These are phyloP conservation scores for Spodoptera picta DNA, from an alignment of 2,888 invertebrate species.

Conservation along the genomic window DNA sequence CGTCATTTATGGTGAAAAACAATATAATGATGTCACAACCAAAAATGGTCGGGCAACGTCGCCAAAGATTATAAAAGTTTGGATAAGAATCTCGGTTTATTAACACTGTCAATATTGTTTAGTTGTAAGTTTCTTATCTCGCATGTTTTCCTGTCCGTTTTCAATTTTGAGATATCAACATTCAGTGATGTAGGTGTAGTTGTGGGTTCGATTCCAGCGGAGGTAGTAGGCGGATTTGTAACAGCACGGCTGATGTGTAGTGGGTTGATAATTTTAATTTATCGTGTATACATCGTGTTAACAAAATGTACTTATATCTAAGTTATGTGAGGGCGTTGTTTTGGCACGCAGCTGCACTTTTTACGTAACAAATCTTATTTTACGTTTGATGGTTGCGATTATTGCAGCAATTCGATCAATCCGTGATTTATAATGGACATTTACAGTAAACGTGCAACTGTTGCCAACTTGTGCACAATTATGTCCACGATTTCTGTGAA, in stretches of 20 bases:
- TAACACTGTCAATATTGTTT: constrained; percentile 8
- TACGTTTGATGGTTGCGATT: constrained; percentile 12
- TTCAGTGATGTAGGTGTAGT: constrained; percentile 45
- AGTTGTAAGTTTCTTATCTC: constrained; percentile 29
- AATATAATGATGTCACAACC: constrained; percentile 75
- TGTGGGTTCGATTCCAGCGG: constrained; percentile 42
- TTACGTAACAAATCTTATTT: constrained; percentile 21
- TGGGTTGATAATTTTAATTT: constrained; percentile 52
- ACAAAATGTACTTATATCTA: constrained; percentile 27
- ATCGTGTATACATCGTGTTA: constrained; percentile 35
- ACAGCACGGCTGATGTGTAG: constrained; percentile 39
- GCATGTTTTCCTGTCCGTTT: constrained; percentile 36
- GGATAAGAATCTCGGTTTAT: constrained; percentile 43
- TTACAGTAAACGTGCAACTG: constrained; percentile 12
- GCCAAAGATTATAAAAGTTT: constrained; percentile 52
- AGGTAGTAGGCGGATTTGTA: constrained; percentile 50
- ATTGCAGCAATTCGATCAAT: constrained; percentile 16
- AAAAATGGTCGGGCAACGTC: constrained; percentile 58
- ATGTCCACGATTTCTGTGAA: constrained; percentile 7
- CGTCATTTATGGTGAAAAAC: constrained; percentile 77
- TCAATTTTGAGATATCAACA: constrained; percentile 40
- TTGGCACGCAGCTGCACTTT: constrained; percentile 39
- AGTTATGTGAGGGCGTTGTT: constrained; percentile 29
- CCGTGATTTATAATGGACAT: constrained; percentile 28
- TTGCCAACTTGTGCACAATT: constrained; percentile 26